Evolutionary conservation across 2,888 invertebrate genomes (phyloP), one percentile per base, ranked within the genome.

Genomic region (Watsonalla binaria): DNA sequence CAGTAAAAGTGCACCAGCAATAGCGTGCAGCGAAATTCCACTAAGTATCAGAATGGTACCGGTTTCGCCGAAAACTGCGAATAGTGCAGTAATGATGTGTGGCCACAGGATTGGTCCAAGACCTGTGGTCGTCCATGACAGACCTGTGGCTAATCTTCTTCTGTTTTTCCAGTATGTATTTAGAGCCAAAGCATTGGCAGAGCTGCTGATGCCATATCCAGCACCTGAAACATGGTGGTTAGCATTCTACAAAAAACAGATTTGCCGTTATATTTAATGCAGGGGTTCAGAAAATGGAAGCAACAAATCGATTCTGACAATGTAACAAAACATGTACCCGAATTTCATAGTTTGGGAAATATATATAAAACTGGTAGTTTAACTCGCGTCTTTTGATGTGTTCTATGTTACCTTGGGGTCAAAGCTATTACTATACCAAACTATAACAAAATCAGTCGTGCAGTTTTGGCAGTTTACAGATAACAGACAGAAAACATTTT

Each of bases 101-200:
- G 95, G 95, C 92, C 95, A 93, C 51, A 95, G 69, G 46, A 95
- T 94, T 0, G 95, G 95, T 0, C 95, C 95, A 34, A 95, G 73
- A 0, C 94, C 95, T 4, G 95, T 94, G 0, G 93, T 92, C 0
- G 94, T 94, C 92, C 94, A 94, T 61, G 94, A 93, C 53, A 94
- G 84, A 0, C 95, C 94, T 0, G 94, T 94, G 0, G 95, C 95
- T 46, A 94, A 84, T 72, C 95, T 90, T 76, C 95, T 90, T 74
- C 93, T 92, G 52, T 93, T 90, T 74, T 93, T 94, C 87, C 95
- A 95, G 76, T 94, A 95, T 5, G 95, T 94, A 70, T 95, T 95
- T 55, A 95, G 80, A 2, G 95, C 95, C 59, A 95, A 76, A 9
- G 94, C 93, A 65, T 94, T 94, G 4, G 95, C 92, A 0, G 95